Evolutionary conservation across 2,888 invertebrate genomes (phyloP).

Genomic region (Drosophila formosana): DNA sequence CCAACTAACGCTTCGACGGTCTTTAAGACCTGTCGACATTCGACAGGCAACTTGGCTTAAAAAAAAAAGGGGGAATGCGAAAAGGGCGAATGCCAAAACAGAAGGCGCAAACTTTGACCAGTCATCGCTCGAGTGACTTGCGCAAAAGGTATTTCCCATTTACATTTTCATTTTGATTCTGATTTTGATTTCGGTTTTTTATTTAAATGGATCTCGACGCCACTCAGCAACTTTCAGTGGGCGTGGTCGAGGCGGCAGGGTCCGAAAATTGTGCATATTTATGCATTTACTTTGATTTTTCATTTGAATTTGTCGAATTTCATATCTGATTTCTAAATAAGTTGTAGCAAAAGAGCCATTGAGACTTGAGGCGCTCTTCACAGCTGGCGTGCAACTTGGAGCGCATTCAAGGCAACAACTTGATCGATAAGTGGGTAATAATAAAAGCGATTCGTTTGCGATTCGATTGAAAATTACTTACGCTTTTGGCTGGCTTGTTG

Average conservation of each 20-base stretch:
- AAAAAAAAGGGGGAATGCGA: not conserved
- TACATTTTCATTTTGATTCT: conserved; percentile 25
- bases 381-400: conserved; percentile 31
- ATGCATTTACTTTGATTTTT: conserved; percentile 8
- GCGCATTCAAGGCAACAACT: conserved; percentile 48
- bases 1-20: not conserved
- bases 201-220: conserved; percentile 38
- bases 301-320: conserved; percentile 9
- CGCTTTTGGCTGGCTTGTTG: conserved; percentile 67
- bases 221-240: conserved; percentile 13
- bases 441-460: conserved; percentile 46
- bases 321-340: conserved; percentile 23
- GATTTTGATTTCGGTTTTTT: conserved; percentile 29
- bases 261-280: conserved; percentile 23
- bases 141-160: conserved; percentile 17
- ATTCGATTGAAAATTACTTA: conserved; percentile 66
- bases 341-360: conserved; percentile 10
- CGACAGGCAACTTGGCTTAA: not conserved
- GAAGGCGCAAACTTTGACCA: conserved; percentile 20
- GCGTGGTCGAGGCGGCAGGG: not conserved
- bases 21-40: not conserved
- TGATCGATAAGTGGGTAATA: conserved; percentile 63
- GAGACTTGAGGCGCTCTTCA: conserved; percentile 37
- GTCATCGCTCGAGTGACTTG: conserved; percentile 24
- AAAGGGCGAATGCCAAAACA: conserved; percentile 6